Conservation (phyloP, 2,888 invertebrate genomes). For the Nudaria mundana region DNA sequence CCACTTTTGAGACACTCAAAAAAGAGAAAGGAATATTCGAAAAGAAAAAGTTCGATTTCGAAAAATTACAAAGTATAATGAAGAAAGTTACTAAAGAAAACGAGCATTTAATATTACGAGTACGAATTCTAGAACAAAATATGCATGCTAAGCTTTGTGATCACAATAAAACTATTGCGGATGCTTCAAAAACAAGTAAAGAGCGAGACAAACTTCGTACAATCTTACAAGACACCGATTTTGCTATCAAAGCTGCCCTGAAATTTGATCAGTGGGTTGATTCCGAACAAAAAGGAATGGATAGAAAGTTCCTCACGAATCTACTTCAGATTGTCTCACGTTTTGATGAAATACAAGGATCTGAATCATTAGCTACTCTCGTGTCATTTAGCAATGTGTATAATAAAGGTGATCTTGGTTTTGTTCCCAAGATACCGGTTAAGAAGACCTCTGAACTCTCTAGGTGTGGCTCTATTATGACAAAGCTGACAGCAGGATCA, state of each 20-base stretch:
- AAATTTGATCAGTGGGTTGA: slow-evolving; percentile 70
- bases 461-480: neutral
- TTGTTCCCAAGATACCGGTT: slow-evolving; percentile 71
- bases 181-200: slow-evolving; percentile 69
- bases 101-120: slow-evolving; percentile 64
- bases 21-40: slow-evolving; percentile 64
- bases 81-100: slow-evolving; percentile 64
- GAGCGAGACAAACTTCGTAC: slow-evolving; percentile 79
- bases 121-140: slow-evolving; percentile 79
- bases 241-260: slow-evolving; percentile 81
- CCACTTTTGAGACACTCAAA: slow-evolving; percentile 78
- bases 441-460: neutral
- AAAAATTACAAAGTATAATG: slow-evolving; percentile 57
- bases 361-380: slow-evolving; percentile 67
- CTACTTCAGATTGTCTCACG: slow-evolving; percentile 76
- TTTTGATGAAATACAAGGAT: slow-evolving; percentile 50
- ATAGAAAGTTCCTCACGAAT: slow-evolving; percentile 73
- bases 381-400: slow-evolving; percentile 81
- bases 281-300: slow-evolving; percentile 62
- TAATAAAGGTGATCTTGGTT: slow-evolving; percentile 84
- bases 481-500: slow-evolving; percentile 4
- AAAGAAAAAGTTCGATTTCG: slow-evolving; percentile 62
- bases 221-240: slow-evolving; percentile 82
- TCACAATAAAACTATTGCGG: slow-evolving; percentile 66
- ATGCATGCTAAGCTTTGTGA: slow-evolving; percentile 74